Evolutionary conservation across 1,140 invertebrate genomes (phyloP).

Genomic region (Zaprionus capensis): DNA sequence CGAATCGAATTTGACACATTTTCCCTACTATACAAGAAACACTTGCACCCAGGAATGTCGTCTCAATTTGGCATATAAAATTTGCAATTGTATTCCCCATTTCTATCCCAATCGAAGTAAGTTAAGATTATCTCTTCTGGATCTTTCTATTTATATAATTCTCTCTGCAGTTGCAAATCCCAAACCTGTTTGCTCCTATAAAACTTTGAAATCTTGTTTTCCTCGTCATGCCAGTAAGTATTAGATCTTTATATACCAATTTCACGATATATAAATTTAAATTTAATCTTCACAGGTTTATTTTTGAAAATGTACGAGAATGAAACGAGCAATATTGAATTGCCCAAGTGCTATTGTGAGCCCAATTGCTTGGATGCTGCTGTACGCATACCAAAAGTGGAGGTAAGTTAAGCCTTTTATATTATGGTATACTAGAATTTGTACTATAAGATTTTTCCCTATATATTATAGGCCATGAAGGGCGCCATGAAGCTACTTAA

Average conservation of each 20-base stretch:
- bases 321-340: conserved; percentile 13
- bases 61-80: conserved; percentile 85
- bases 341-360: conserved; percentile 52
- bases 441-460: background rate
- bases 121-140: background rate
- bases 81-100: conserved; percentile 88
- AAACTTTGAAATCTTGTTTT: conserved; percentile 64
- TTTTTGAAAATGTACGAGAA: conserved; percentile 65
- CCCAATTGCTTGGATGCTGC: conserved; percentile 69
- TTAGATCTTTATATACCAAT: background rate
- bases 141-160: background rate
- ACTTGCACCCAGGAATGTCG: conserved; percentile 88
- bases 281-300: conserved; percentile 32
- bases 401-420: conserved; percentile 29
- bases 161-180: conserved; percentile 50
- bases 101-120: conserved; percentile 85
- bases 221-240: conserved; percentile 55
- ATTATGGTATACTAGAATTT: background rate
- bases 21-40: conserved; percentile 87
- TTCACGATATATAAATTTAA: background rate
- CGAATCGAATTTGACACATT: conserved; percentile 87
- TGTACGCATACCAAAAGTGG: conserved; percentile 45
- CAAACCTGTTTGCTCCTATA: conserved; percentile 71
- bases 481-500: conserved; percentile 62
- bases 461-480: conserved; percentile 45